A percentile compares a stretch with the other conserved stretches of the same genome.
Evolutionary conservation across 2,888 invertebrate genomes (phyloP).

Genomic region (Pterobdella sp.): DNA sequence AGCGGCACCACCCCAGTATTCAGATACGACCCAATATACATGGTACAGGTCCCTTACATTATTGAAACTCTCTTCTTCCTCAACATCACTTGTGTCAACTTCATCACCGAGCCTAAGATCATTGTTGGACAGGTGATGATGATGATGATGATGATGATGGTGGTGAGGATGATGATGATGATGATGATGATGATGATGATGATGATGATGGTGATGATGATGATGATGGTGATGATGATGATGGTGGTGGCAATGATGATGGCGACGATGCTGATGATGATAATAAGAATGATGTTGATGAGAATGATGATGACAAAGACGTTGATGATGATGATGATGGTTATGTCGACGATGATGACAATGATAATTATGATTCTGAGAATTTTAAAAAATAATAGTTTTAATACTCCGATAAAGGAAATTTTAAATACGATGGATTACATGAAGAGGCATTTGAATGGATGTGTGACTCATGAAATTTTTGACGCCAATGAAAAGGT

Average conservation of each 20-base stretch:
- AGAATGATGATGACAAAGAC: background rate
- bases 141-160: background rate
- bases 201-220: slow-evolving; percentile 26
- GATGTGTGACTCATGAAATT: background rate
- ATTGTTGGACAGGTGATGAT: slow-evolving; percentile 10
- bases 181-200: slow-evolving; percentile 17
- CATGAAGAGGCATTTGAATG: background rate
- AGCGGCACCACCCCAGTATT: background rate
- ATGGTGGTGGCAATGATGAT: slow-evolving; percentile 24
- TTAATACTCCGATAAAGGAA: no score
- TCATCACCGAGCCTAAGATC: slow-evolving; percentile 6
- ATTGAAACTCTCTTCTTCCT: background rate
- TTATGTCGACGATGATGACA: no score
- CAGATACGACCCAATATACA: background rate
- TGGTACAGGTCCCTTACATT: background rate
- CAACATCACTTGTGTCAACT: slow-evolving; percentile 11
- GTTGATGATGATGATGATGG: no score
- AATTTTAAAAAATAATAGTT: no score
- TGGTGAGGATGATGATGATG: slow-evolving; percentile 7
- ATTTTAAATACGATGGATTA: no score
- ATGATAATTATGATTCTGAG: no score
- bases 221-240: slow-evolving; percentile 27
- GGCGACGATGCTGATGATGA: slow-evolving; percentile 24
- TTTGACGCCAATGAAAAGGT: background rate
- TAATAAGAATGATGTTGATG: background rate